Evolutionary conservation across 30 jellyfish, hydroid and myxozoan genomes (phyloP).

Genomic region (Sanderia malayensis): DNA sequence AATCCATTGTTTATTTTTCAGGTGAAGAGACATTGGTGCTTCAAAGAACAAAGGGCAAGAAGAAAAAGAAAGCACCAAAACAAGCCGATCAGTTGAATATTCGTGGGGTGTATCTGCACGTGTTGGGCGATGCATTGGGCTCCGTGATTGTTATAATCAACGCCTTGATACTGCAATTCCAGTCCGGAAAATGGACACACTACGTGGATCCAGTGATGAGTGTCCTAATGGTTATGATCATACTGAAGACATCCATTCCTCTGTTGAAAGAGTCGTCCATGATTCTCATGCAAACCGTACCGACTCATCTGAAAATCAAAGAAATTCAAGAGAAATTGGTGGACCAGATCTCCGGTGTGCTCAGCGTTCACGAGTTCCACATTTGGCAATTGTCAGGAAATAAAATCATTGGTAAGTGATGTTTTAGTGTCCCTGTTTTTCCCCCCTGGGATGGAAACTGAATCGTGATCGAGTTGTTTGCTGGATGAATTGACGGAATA

Average conservation of each 20-base stretch:
- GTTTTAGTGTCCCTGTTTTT: neutral
- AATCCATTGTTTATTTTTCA: no score
- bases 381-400: slow-evolving; percentile 98
- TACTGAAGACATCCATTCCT: slow-evolving; percentile 90
- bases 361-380: slow-evolving; percentile 91
- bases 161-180: slow-evolving; percentile 54
- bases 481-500: no score
- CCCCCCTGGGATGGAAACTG: neutral
- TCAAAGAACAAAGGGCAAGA: slow-evolving; percentile 23
- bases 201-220: slow-evolving; percentile 86
- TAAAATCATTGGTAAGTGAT: slow-evolving; percentile 65
- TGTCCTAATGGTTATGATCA: slow-evolving; percentile 61
- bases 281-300: slow-evolving; percentile 97
- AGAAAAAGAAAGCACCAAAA: slow-evolving; percentile 10
- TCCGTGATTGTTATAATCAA: slow-evolving; percentile 76
- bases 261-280: slow-evolving; percentile 69
- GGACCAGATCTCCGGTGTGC: slow-evolving; percentile 80
- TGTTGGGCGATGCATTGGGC: slow-evolving; percentile 84
- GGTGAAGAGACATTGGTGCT: slow-evolving; percentile 49
- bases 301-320: slow-evolving; percentile 90
- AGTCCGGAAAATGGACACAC: slow-evolving; percentile 59
- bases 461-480: no score
- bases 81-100: slow-evolving; percentile 63
- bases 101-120: slow-evolving; percentile 82
- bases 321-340: slow-evolving; percentile 90